Conservation (phyloP, 2,797 vertebrate species). For the Diceros bicornis region DNA sequence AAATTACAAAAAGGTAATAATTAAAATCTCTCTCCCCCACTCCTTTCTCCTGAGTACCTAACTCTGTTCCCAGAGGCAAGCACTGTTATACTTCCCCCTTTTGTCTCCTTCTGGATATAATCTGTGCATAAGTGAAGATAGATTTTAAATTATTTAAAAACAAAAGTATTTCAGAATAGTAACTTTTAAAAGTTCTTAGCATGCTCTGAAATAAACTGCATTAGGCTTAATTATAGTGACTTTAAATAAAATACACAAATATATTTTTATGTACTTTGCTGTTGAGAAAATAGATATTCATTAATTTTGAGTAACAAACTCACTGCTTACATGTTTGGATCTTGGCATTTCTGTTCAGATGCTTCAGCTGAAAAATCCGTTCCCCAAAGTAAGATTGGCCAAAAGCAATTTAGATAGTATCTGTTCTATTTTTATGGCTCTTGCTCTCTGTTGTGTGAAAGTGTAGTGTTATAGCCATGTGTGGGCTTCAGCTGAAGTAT, state of each 20-base stretch:
- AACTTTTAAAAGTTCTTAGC: conserved; percentile 27
- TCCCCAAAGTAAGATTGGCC: not conserved
- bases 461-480: not conserved
- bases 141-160: conserved; percentile 18
- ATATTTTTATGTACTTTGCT: conserved; percentile 55
- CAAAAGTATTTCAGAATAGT: not conserved
- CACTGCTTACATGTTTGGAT: not conserved
- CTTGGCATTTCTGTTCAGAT: conserved; percentile 45
- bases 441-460: not conserved
- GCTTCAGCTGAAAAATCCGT: conserved; percentile 10
- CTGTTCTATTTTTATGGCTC: not conserved
- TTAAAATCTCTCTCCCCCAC: not conserved
- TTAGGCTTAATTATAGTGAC: not conserved
- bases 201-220: conserved; percentile 14
- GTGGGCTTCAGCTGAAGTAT: not conserved
- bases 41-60: not conserved
- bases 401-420: not conserved
- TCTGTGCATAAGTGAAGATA: not conserved
- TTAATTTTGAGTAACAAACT: conserved; percentile 34
- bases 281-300: conserved; percentile 9
- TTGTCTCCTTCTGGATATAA: not conserved
- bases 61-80: not conserved
- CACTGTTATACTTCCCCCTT: not conserved
- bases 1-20: not conserved
- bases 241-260: conserved; percentile 36